Percentiles rank a stretch among this genome's conserved stretches.
Conservation (phyloP, 2,113 vertebrate genomes). For the cattle (Bos taurus) region DNA sequence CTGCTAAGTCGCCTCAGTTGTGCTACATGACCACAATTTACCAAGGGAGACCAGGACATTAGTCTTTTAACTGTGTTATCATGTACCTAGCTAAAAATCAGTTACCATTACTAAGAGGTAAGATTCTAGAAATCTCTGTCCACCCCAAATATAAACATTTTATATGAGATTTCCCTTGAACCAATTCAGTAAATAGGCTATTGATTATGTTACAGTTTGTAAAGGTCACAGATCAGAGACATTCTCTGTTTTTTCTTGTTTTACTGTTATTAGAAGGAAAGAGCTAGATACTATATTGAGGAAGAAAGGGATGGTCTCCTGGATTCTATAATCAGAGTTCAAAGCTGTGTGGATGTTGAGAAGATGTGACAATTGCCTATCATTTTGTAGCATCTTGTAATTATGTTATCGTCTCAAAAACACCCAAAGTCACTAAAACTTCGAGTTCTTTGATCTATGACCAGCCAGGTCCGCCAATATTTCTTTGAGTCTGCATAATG, state of each 20-base stretch:
- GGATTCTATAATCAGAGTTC: not conserved
- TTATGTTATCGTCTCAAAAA: not conserved
- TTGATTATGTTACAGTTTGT: not conserved
- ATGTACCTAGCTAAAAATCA: not conserved
- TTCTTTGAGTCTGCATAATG: not conserved
- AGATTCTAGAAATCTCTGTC: not conserved
- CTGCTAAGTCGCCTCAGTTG: accelerated
- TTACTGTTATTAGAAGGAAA: not conserved
- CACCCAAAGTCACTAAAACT: not conserved
- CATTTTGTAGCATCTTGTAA: not conserved
- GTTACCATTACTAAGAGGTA: not conserved
- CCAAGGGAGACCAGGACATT: not conserved
- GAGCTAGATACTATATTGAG: not conserved
- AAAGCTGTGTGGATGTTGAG: not conserved
- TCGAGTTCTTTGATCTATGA: not conserved
- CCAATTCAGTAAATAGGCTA: not conserved
- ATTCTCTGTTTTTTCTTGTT: not conserved
- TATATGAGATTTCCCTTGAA: not conserved
- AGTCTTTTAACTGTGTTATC: not conserved
- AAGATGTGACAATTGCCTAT: not conserved
- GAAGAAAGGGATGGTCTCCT: not conserved
- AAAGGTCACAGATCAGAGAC: not conserved
- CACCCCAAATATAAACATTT: not conserved
- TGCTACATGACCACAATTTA: not conserved
- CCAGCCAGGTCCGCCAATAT: not conserved